Percentiles rank a stretch among this genome's conserved stretches.
These are phyloP conservation scores for Drosophila cognata DNA, from an alignment of 2,888 invertebrate species.

Conservation along the genomic window DNA sequence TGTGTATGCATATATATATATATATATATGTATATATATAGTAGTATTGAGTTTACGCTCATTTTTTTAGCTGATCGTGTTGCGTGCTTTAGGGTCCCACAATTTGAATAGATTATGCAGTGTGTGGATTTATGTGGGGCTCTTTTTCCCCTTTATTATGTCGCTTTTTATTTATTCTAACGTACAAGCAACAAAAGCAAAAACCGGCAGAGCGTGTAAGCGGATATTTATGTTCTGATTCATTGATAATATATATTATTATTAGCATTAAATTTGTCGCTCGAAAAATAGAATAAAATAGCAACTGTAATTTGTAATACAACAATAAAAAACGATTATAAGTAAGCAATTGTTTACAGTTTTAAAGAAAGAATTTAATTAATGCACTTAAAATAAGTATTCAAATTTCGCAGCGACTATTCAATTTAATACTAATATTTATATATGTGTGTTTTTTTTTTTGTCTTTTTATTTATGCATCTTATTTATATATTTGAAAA, in stretches of 20 bases:
- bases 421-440: conserved; percentile 3
- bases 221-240: not conserved
- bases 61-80: conserved; percentile 6
- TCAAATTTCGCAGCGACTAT: not conserved
- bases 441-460: not conserved
- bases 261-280: conserved; percentile 4
- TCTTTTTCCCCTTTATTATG: not conserved
- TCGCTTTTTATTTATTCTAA: not conserved
- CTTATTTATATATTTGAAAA: not conserved
- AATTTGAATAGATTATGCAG: not conserved
- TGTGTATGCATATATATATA: not conserved
- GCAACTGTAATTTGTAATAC: not conserved
- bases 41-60: not conserved
- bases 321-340: not conserved
- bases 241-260: not conserved
- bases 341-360: not conserved
- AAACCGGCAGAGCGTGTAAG: conserved; percentile 24
- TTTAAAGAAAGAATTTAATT: not conserved
- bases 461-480: not conserved
- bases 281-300: not conserved
- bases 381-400: not conserved
- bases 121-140: not conserved
- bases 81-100: not conserved
- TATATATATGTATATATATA: not conserved
- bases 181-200: conserved; percentile 45